A percentile compares a stretch with the other conserved stretches of the same genome.
Conservation (phyloP, 2,888 invertebrate species). For the Ramazzottius varieornatus region DNA sequence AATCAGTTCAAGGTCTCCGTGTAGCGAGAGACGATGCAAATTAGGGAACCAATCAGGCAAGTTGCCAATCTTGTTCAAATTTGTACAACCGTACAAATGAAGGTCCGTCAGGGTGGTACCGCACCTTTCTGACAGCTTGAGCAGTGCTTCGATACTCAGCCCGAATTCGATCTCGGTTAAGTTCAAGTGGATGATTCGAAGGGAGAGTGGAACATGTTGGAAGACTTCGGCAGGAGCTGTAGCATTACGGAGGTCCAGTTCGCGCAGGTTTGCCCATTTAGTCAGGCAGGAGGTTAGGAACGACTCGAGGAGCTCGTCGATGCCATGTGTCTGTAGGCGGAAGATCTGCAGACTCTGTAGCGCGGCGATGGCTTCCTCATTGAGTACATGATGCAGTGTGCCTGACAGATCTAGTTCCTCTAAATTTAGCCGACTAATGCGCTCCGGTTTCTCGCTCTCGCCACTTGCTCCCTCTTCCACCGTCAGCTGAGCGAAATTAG, state of each 20-base stretch:
- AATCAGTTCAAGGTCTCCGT: neutral
- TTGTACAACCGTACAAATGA: neutral
- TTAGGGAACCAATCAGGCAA: neutral
- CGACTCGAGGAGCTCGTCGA: neutral
- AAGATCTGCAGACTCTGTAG: neutral
- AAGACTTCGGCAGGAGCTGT: neutral
- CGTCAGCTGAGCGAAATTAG: too few relatives aligned
- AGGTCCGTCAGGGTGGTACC: neutral
- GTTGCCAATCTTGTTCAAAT: neutral
- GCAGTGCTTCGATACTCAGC: neutral
- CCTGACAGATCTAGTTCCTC: neutral
- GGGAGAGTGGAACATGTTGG: neutral
- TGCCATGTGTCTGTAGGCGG: slow-evolving; percentile 1
- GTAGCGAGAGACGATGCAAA: neutral
- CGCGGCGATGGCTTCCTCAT: neutral
- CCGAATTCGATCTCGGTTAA: neutral
- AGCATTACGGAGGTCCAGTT: neutral
- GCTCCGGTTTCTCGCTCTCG: neutral
- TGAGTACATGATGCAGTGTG: neutral
- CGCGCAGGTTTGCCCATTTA: neutral
- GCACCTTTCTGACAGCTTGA: neutral
- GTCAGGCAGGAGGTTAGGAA: neutral
- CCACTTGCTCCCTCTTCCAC: neutral
- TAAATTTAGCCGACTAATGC: slow-evolving; percentile 2
- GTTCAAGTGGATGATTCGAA: neutral